These are phyloP conservation scores for Python bivittatus DNA, from an alignment of 2,113 vertebrate species.

Conservation along the genomic window DNA sequence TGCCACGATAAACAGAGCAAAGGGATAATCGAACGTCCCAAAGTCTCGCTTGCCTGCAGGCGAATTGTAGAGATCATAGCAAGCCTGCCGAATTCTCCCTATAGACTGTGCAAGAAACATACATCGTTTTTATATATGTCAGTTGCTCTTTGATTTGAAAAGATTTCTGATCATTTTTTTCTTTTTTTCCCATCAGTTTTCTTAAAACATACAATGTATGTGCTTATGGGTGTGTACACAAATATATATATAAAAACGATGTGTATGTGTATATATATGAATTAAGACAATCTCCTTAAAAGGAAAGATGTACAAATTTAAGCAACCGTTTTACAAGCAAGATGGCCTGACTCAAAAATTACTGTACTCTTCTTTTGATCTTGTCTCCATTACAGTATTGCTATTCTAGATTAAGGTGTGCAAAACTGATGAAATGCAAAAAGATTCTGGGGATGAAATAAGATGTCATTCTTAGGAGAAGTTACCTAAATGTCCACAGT, in stretches of 20 bases:
- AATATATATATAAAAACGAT: constrained; percentile 69
- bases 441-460: constrained; percentile 62
- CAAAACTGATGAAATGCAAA: constrained; percentile 63
- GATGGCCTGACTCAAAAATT: constrained; percentile 71
- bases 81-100: constrained; percentile 79
- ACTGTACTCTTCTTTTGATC: constrained; percentile 69
- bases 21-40: constrained; percentile 82
- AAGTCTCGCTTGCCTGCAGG: constrained; percentile 81
- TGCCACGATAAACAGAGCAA: constrained; percentile 86
- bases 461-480: constrained; percentile 68
- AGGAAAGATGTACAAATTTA: constrained; percentile 72
- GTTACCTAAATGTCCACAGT: constrained; percentile 67
- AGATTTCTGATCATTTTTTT: constrained; percentile 82
- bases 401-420: constrained; percentile 70
- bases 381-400: constrained; percentile 69
- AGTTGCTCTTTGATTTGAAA: constrained; percentile 83
- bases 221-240: constrained; percentile 62
- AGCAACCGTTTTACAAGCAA: constrained; percentile 65
- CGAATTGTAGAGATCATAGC: constrained; percentile 85
- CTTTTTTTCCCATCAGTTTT: constrained; percentile 74
- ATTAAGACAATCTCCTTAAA: constrained; percentile 72
- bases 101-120: constrained; percentile 81
- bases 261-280: no score
- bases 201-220: constrained; percentile 79
- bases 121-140: constrained; percentile 85